A percentile compares a stretch with the other conserved stretches of the same genome.
Conservation (phyloP, 2,888 invertebrate species). For the Chymomyza procnemis region DNA sequence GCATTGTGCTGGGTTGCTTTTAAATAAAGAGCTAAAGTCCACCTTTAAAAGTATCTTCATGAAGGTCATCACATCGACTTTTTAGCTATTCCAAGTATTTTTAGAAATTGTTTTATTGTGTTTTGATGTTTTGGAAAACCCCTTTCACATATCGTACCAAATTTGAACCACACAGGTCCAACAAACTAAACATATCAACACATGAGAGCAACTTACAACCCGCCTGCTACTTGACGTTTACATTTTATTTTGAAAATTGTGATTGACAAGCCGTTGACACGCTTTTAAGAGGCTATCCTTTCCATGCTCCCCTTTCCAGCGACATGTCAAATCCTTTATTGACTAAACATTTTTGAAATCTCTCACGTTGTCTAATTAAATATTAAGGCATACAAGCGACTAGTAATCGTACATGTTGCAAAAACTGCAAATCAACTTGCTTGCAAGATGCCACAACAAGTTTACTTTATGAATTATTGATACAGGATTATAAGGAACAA, state of each 20-base stretch:
- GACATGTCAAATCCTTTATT: conserved; percentile 21
- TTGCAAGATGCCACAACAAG: not conserved
- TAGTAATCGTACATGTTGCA: conserved; percentile 10
- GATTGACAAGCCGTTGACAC: conserved; percentile 68
- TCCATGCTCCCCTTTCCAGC: not conserved
- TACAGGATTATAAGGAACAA: no score
- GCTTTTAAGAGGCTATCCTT: conserved; percentile 37
- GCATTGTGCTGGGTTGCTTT: no score
- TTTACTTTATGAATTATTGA: conserved; percentile 37
- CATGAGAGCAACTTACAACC: conserved; percentile 27
- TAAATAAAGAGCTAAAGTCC: no score
- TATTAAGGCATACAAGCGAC: conserved; percentile 33
- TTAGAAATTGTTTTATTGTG: not conserved
- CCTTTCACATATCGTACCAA: conserved; percentile 7
- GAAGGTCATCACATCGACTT: no score
- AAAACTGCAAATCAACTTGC: conserved; percentile 23
- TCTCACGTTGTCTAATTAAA: conserved; percentile 40
- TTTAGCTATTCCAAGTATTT: not conserved
- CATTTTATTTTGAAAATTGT: conserved; percentile 69
- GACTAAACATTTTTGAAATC: conserved; percentile 25
- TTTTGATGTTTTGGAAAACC: not conserved
- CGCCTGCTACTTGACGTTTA: conserved; percentile 49
- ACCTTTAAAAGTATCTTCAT: no score
- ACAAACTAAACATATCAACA: conserved; percentile 23
- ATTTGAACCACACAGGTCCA: not conserved